Evolutionary conservation across 1,140 invertebrate genomes (phyloP), one percentile per base, ranked within the genome.

Genomic region (Drosophila nannoptera): DNA sequence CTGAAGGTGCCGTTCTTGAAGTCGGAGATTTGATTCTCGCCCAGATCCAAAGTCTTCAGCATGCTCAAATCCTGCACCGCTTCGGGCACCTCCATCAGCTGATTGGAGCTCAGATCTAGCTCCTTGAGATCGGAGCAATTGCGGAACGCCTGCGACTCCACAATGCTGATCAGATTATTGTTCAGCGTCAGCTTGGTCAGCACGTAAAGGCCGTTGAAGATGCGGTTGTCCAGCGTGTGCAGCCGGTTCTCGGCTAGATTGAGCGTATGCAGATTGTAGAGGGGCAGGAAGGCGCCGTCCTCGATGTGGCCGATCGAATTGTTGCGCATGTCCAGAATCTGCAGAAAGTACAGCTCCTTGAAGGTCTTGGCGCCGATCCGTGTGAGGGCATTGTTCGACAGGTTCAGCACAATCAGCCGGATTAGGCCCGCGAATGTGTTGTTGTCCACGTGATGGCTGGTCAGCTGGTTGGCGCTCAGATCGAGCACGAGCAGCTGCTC

Each of bases 231-330:
- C 29, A 96, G 90, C 40, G 92, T 92, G 55, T 92, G 92, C 32
- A 97, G 89, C 69, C 93, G 93, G 90, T 97, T 97, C 78, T 94
- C 93, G 38, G 93, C 94, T 43, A 97, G 90, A 56, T 95, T 93
- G 11, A 97, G 90, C 1, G 94, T 95, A 80, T 96, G 95, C 62
- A 97, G 90, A 90, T 96, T 96, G 87, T 94, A 95, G 83, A 96
- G 92, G 5, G 94, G 94, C 38, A 94, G 91, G 89, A 97, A 96
- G 4, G 95, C 93, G 66, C 95, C 93, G 7, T 94, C 93, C 33
- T 94, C 93, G 56, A 97, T 93, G 49, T 91, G 92, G 40, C 93
- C 92, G 61, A 97, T 93, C 52, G 93, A 92, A 84, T 97, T 97
- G 88, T 95, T 93, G 77, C 93, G 92, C 64, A 97, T 90, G 86